A percentile compares a stretch with the other conserved stretches of the same genome.
These are phyloP conservation scores for Chaetorhynchus papuensis DNA, from an alignment of 2,113 vertebrate species.

Conservation along the genomic window DNA sequence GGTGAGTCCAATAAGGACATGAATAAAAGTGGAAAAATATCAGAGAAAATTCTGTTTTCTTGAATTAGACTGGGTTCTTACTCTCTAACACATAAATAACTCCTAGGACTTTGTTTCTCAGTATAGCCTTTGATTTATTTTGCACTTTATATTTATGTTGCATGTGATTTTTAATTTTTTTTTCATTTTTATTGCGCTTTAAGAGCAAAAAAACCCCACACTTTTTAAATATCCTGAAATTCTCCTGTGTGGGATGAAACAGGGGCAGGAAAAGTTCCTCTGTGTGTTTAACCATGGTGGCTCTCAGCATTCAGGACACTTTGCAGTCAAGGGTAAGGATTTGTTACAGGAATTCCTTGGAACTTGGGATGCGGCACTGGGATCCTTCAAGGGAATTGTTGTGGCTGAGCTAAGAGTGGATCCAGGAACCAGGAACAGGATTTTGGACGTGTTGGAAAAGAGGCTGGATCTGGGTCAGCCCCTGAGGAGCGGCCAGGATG, in stretches of 20 bases:
- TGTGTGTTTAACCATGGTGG: background rate
- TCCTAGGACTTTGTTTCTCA: background rate
- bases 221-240: background rate
- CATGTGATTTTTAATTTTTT: background rate
- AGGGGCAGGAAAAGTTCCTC: background rate
- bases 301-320: background rate
- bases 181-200: background rate
- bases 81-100: background rate
- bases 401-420: background rate
- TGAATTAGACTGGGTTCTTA: background rate
- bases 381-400: background rate
- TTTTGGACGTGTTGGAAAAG: background rate
- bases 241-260: background rate
- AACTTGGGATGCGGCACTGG: background rate
- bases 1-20: background rate
- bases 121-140: background rate
- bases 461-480: too few relatives aligned
- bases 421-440: background rate
- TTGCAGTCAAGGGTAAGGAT: background rate
- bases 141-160: background rate
- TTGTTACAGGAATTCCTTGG: accelerated
- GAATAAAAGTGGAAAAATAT: background rate
- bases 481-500: too few relatives aligned
- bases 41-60: background rate
- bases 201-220: background rate